These are phyloP conservation scores for Ammodytes dubius DNA, from an alignment of 2,113 vertebrate genomes.

Conservation along the genomic window DNA sequence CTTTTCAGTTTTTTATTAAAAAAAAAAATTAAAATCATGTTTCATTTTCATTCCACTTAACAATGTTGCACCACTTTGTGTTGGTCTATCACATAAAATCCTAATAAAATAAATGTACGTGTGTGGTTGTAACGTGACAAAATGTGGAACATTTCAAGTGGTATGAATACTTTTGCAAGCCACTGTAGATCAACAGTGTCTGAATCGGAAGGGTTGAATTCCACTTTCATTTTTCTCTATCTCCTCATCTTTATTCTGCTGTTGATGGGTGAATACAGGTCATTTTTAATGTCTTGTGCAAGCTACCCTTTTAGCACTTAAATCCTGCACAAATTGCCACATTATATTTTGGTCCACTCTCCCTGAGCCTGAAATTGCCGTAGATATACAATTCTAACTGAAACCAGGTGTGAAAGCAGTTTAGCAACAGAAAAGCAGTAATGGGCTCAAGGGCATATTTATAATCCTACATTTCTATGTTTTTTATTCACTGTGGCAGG, in stretches of 20 bases:
- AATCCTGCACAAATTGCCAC: neutral
- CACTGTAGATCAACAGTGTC: neutral
- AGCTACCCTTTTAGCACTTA: neutral
- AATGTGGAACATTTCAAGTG: too few relatives aligned
- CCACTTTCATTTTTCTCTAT: neutral
- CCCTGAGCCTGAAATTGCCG: neutral
- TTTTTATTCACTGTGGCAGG: neutral
- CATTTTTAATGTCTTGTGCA: neutral
- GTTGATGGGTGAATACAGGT: too few relatives aligned
- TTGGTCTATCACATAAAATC: too few relatives aligned
- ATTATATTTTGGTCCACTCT: neutral
- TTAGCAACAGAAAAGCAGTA: neutral
- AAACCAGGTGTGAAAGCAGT: neutral
- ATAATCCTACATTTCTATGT: neutral
- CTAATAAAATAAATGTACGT: too few relatives aligned
- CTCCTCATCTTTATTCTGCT: too few relatives aligned
- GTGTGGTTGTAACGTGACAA: too few relatives aligned
- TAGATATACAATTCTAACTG: neutral
- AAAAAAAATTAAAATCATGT: too few relatives aligned
- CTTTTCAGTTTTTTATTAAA: too few relatives aligned
- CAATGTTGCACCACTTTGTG: too few relatives aligned
- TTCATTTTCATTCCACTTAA: too few relatives aligned
- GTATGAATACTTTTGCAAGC: too few relatives aligned
- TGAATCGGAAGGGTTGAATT: conserved; percentile 6
- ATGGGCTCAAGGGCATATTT: neutral